These are phyloP conservation scores for Drosophila pseudotakahashii DNA, from an alignment of 2,888 invertebrate genomes.

Conservation along the genomic window DNA sequence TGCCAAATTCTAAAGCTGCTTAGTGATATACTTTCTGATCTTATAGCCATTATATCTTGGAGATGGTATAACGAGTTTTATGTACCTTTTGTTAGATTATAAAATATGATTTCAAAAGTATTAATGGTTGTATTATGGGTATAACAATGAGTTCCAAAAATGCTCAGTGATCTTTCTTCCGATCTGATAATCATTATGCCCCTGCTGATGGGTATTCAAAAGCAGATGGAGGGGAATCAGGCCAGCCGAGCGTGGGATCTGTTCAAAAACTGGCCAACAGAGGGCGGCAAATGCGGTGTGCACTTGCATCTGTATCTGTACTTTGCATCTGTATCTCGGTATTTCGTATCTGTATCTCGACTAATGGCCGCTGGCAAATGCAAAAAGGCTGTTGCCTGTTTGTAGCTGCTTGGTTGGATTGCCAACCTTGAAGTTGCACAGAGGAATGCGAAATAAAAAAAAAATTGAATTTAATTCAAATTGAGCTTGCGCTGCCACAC, in stretches of 20 bases:
- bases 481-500: slow-evolving; percentile 52
- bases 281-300: slow-evolving; percentile 5
- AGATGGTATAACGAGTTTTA: no score
- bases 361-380: slow-evolving; percentile 67
- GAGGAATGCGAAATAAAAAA: slow-evolving; percentile 22
- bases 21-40: no score
- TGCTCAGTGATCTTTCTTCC: no score
- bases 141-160: no score
- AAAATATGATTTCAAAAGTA: no score
- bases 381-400: slow-evolving; percentile 47
- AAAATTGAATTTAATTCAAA: slow-evolving; percentile 75
- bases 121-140: no score
- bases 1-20: no score
- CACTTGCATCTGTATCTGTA: no score
- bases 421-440: slow-evolving; percentile 64
- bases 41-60: no score
- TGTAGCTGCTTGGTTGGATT: slow-evolving; percentile 25
- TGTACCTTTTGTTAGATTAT: no score
- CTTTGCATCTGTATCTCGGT: no score
- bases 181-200: neutral
- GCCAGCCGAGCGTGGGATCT: slow-evolving; percentile 38
- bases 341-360: slow-evolving; percentile 22
- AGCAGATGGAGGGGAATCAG: slow-evolving; percentile 61
- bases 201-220: neutral
- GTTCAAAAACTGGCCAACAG: slow-evolving; percentile 3